phyloP scores from a whole-genome alignment of 1,140 invertebrate genomes.

The Hormaphis cornu region DNA sequence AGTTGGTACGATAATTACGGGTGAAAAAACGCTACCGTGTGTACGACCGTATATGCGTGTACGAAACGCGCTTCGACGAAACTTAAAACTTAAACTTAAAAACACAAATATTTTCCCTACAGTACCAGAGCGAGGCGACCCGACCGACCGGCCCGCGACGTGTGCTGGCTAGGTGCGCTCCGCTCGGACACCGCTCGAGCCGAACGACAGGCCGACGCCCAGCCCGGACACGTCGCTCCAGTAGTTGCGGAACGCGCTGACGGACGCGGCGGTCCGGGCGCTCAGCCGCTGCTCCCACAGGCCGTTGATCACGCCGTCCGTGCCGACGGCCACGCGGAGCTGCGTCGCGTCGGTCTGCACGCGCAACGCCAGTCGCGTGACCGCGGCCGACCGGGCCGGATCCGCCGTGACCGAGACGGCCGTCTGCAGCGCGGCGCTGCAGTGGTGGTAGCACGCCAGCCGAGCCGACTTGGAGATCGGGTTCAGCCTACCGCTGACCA shows the following conservation, averaged over 20 bases:
- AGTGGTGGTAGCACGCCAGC: background rate
- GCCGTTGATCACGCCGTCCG: background rate
- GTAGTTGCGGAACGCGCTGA: background rate
- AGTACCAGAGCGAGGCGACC: no score
- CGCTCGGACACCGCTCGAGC: no score
- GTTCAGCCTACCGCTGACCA: background rate
- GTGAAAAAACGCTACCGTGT: no score
- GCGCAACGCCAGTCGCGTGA: background rate
- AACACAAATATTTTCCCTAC: no score
- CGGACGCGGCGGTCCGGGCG: background rate
- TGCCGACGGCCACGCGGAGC: background rate
- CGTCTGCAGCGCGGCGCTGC: background rate
- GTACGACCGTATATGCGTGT: no score
- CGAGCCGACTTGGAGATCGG: no score
- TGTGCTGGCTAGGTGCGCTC: no score
- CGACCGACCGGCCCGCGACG: no score
- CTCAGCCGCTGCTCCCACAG: background rate
- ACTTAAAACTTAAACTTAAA: no score
- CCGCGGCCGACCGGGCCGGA: background rate
- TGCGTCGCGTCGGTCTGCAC: background rate
- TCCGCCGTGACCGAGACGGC: background rate
- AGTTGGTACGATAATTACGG: no score
- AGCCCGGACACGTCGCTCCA: no score
- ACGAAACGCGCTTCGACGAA: no score
- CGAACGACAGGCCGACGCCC: constrained; percentile 2